A percentile compares a stretch with the other conserved stretches of the same genome.
Conservation (phyloP, 2,888 invertebrate species). For the Cremastinae sp. region DNA sequence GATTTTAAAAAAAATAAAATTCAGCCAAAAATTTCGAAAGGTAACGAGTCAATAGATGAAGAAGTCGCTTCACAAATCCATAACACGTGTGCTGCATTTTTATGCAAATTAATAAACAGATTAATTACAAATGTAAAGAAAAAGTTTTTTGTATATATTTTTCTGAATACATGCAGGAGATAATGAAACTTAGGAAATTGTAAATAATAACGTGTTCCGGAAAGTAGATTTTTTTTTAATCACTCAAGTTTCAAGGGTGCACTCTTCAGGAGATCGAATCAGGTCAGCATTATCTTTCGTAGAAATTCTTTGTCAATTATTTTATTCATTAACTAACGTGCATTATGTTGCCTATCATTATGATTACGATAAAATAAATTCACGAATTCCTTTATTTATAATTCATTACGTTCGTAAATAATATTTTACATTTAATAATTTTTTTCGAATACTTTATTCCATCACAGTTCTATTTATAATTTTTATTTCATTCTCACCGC, state of each 20-base stretch:
- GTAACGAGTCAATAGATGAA: slow-evolving; percentile 4
- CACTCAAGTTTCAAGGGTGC: slow-evolving; percentile 56
- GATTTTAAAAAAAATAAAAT: too few relatives aligned
- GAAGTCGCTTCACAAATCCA: slow-evolving; percentile 79
- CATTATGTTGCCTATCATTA: slow-evolving; percentile 23
- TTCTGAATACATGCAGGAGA: not conserved
- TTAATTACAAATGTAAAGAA: slow-evolving; percentile 3
- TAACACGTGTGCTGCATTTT: slow-evolving; percentile 73
- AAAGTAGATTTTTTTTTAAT: slow-evolving; percentile 34
- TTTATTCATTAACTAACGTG: slow-evolving; percentile 18
- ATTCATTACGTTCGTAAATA: slow-evolving; percentile 31
- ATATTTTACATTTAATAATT: slow-evolving; percentile 12
- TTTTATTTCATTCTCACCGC: slow-evolving; percentile 2
- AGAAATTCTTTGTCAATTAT: slow-evolving; percentile 53
- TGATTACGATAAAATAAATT: slow-evolving; percentile 32
- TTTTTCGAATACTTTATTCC: slow-evolving; percentile 12
- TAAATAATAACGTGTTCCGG: slow-evolving; percentile 20
- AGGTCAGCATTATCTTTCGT: slow-evolving; percentile 58
- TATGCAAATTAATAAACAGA: slow-evolving; percentile 54
- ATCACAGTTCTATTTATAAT: not conserved
- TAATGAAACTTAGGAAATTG: slow-evolving; percentile 6
- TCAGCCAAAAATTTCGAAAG: too few relatives aligned
- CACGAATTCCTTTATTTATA: slow-evolving; percentile 27
- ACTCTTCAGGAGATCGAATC: slow-evolving; percentile 58
- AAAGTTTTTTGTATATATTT: not conserved